These are phyloP conservation scores for Drosophila sordidapex DNA, from an alignment of 2,888 invertebrate genomes.

Conservation along the genomic window DNA sequence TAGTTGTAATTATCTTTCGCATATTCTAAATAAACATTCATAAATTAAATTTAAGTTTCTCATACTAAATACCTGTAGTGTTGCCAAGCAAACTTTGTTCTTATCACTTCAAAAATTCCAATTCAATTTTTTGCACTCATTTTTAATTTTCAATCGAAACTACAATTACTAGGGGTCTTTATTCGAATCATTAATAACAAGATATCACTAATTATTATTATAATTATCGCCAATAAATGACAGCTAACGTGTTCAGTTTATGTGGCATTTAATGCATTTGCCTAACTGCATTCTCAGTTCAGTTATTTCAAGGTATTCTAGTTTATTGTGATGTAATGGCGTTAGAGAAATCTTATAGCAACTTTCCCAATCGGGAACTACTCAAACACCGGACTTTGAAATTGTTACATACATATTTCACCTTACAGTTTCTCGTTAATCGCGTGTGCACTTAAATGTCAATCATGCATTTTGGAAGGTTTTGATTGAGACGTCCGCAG, in stretches of 20 bases:
- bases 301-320: background rate
- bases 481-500: conserved; percentile 8
- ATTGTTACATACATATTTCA: background rate
- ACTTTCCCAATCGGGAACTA: background rate
- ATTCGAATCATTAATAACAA: background rate
- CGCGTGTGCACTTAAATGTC: conserved; percentile 40
- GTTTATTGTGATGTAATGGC: background rate
- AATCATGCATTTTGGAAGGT: conserved; percentile 29
- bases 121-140: conserved; percentile 1
- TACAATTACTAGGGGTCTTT: background rate
- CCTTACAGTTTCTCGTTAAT: background rate
- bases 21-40: background rate
- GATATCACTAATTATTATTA: background rate
- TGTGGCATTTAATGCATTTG: background rate
- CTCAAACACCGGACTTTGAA: background rate
- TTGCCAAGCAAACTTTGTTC: conserved; percentile 24
- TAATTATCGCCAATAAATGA: background rate
- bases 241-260: background rate
- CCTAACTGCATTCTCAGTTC: background rate
- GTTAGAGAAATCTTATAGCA: background rate
- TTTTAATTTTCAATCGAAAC: background rate
- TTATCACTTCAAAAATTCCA: conserved; percentile 18
- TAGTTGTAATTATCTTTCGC: background rate
- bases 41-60: background rate
- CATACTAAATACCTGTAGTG: background rate